Evolutionary conservation across 1,140 invertebrate genomes (phyloP), one percentile per base, ranked within the genome.

Genomic region (Drosophila biarmipes): DNA sequence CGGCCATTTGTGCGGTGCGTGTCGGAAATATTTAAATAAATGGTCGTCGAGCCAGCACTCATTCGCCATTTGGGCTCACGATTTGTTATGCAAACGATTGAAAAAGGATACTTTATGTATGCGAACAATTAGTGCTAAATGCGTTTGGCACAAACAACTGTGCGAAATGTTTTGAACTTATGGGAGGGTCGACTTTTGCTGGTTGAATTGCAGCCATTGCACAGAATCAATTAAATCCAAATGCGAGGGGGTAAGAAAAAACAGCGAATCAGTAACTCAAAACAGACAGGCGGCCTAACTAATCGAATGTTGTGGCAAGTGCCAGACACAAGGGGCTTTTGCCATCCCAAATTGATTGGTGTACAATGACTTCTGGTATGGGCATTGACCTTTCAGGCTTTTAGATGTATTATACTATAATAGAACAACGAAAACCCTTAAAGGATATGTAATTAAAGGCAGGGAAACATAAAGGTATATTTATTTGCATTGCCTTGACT

Each of bases 201-300:
- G 17, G 15, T 49, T 45, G 45, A 66, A 40, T 66, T 56, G 35
- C 46, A 40, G 10, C 40, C 71, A 66, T 66, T 63, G 34, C 62
- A 73, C 66, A 78, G 81, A 85, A 80, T 85, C 78, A 85, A 86
- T 78, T 86, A 55, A 80, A 73, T 48, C 12, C 29, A 59, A 77
- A 86, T 69, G 7, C 27, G 10, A n/a, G 19, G 19, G 40, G 37
- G 8, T 11, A 34, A 24, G 35, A 27, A 51, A 56, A 51, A 19
- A 35, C 21, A 21, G 1, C n/a, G 51, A 68, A 73, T 29, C 40
- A 46, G 15, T 40, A 53, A 61, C 48, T 59, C 35, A 35, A 52
- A 51, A 49, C 48, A 51, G 56, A 15, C 34, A 46, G 42, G 15
- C 52, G 6, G 24, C 27, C 6, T 29, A 35, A 34, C 35, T 53